Evolutionary conservation across 2,797 vertebrate species (phyloP).

Genomic region (Hylomyscus alleni): DNA sequence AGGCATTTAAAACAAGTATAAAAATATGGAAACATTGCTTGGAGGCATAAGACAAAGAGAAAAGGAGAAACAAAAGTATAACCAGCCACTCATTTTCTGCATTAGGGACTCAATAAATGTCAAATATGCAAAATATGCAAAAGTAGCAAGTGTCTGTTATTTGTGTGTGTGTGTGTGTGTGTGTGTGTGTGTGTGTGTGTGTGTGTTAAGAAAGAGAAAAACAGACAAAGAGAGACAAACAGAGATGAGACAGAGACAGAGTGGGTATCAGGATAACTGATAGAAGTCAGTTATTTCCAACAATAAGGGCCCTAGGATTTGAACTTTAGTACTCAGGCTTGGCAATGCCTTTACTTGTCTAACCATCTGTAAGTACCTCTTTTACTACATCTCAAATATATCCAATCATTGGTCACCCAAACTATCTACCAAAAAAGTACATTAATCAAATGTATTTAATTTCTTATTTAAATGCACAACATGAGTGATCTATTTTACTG

Average conservation of each 20-base stretch:
- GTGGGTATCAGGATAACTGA: not conserved
- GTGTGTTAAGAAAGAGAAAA: not conserved
- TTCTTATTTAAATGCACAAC: not conserved
- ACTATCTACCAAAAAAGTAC: not conserved
- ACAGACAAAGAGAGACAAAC: too few relatives aligned
- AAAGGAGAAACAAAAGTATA: not conserved
- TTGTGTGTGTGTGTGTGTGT: not conserved
- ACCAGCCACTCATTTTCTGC: slow-evolving; percentile 41
- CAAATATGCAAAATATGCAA: slow-evolving; percentile 2
- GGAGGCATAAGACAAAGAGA: slow-evolving; percentile 22
- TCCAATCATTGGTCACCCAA: slow-evolving; percentile 10
- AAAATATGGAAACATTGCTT: slow-evolving; percentile 44
- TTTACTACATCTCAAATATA: not conserved
- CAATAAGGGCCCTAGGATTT: not conserved
- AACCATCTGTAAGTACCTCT: not conserved
- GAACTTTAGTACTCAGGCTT: not conserved
- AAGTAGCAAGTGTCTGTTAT: not conserved
- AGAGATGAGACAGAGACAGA: not conserved
- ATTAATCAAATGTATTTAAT: not conserved
- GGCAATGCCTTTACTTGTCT: not conserved
- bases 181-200: not conserved
- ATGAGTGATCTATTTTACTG: not conserved
- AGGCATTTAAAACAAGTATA: slow-evolving; percentile 91
- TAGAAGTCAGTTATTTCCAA: not conserved
- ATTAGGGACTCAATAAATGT: slow-evolving; percentile 27